Conservation (phyloP, 2,888 invertebrate genomes). For the Drosophila flavopinicola region DNA sequence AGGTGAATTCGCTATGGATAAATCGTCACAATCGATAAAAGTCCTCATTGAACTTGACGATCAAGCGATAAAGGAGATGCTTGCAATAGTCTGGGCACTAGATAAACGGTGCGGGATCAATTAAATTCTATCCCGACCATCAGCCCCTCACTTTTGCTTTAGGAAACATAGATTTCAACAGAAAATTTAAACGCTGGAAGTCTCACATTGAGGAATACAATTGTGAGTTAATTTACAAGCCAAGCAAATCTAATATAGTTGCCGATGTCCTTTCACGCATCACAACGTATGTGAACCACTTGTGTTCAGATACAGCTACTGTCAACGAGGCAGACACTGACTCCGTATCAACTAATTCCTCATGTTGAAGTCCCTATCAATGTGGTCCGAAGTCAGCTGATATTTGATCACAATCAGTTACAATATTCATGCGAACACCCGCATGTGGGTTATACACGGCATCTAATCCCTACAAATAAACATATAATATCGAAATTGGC, state of each 20-base stretch:
- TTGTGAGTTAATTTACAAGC: conserved; percentile 11
- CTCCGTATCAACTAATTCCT: background rate
- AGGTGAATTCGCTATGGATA: too few relatives aligned
- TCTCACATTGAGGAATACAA: conserved; percentile 39
- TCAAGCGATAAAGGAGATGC: too few relatives aligned
- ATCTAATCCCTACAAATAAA: background rate
- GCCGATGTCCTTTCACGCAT: background rate
- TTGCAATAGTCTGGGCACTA: too few relatives aligned
- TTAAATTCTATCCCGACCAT: conserved; percentile 43
- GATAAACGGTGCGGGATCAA: conserved; percentile 23
- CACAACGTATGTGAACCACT: too few relatives aligned
- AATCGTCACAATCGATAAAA: too few relatives aligned
- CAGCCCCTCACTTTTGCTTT: conserved; percentile 27
- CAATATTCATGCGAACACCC: too few relatives aligned
- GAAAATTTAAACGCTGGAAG: conserved; percentile 17
- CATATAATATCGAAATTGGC: background rate
- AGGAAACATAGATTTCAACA: background rate
- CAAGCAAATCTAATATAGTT: too few relatives aligned
- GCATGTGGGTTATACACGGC: too few relatives aligned
- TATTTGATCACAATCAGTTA: too few relatives aligned
- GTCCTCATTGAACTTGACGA: too few relatives aligned
- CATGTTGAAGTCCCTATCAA: conserved; percentile 15
- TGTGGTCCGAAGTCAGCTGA: conserved; percentile 3
- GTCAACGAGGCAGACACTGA: too few relatives aligned
- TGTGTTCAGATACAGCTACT: background rate